These are phyloP conservation scores for Salvelinus fontinalis DNA, from an alignment of 2,113 vertebrate species.

Conservation along the genomic window DNA sequence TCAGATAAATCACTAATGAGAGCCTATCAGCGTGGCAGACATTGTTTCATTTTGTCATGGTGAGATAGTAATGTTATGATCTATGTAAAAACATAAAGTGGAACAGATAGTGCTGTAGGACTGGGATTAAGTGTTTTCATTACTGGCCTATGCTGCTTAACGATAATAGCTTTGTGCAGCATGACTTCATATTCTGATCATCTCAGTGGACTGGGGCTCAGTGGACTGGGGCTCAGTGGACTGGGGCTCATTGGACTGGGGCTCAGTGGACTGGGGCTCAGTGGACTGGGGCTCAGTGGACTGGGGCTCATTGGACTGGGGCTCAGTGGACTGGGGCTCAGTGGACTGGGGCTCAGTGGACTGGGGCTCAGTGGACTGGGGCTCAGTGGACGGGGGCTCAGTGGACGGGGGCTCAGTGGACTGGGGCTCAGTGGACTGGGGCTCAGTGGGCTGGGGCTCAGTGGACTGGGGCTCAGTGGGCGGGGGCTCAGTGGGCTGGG, in stretches of 20 bases:
- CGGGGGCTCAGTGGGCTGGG: not conserved
- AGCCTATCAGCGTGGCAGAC: not conserved
- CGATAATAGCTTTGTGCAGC: constrained; percentile 51
- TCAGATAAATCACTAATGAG: not conserved
- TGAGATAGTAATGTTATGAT: not conserved
- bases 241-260: too few relatives aligned
- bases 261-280: too few relatives aligned
- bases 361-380: too few relatives aligned
- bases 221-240: not conserved
- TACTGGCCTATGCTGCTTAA: constrained; percentile 43
- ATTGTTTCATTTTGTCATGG: not conserved
- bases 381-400: too few relatives aligned
- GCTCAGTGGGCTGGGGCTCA: not conserved
- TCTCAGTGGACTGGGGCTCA: not conserved
- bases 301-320: too few relatives aligned
- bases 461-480: not conserved
- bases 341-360: not conserved
- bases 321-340: not conserved
- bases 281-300: too few relatives aligned
- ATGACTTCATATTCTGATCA: constrained; percentile 36
- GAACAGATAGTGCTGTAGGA: constrained; percentile 8
- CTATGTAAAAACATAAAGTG: constrained; percentile 8
- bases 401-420: too few relatives aligned
- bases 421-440: too few relatives aligned
- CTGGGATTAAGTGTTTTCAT: constrained; percentile 63